Percentiles rank a stretch among this genome's conserved stretches.
These are phyloP conservation scores for Uloborus diversus DNA, from an alignment of 1,140 invertebrate species.

Conservation along the genomic window DNA sequence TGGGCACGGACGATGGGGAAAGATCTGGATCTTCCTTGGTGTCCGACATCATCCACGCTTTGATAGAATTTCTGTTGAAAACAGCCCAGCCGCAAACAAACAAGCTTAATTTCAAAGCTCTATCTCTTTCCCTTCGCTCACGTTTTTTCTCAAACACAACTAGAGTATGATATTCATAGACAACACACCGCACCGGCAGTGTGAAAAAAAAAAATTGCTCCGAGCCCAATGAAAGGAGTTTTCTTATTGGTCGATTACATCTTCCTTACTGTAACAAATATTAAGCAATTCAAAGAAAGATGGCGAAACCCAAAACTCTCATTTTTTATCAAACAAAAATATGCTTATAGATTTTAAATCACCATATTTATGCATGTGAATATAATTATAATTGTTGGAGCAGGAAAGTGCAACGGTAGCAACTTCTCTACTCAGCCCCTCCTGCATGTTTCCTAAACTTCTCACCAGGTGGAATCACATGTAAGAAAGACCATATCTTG, in stretches of 20 bases:
- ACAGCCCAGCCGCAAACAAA: slow-evolving; percentile 31
- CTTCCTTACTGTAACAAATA: background rate
- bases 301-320: too few species aligned
- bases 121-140: slow-evolving; percentile 15
- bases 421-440: too few species aligned
- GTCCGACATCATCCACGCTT: slow-evolving; percentile 43
- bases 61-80: slow-evolving; percentile 16
- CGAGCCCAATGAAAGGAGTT: slow-evolving; percentile 14
- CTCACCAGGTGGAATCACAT: slow-evolving; percentile 4
- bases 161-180: slow-evolving; percentile 8
- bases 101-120: slow-evolving; percentile 5
- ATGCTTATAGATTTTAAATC: too few species aligned
- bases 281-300: too few species aligned
- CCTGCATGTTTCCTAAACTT: background rate
- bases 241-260: slow-evolving; percentile 31
- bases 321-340: too few species aligned
- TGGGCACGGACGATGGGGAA: slow-evolving; percentile 42
- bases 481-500: background rate
- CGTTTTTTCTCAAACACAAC: slow-evolving; percentile 35
- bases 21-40: slow-evolving; percentile 49
- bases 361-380: too few species aligned
- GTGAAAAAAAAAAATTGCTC: slow-evolving; percentile 18
- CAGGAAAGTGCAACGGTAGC: too few species aligned
- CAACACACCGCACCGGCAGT: slow-evolving; percentile 30
- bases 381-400: too few species aligned